Evolutionary conservation across 2,888 invertebrate genomes (phyloP), one percentile per base, ranked within the genome.

Genomic region (Elegia similella): DNA sequence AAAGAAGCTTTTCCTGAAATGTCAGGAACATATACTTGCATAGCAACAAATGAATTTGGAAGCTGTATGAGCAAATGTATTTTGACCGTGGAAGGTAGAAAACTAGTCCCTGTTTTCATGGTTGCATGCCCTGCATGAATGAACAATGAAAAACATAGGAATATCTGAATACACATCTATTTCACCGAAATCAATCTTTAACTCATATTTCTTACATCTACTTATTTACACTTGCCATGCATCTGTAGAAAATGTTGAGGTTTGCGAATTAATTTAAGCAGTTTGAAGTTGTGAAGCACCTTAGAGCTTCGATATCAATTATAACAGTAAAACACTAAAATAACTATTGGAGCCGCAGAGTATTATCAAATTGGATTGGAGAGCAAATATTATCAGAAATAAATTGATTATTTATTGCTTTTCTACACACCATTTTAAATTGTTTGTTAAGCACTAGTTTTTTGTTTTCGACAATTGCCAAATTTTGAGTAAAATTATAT

Each of bases 1-100:
- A 93, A 94, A 64, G 97, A 98, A 93, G 97, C 97, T 55, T 97
- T 97, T 75, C 96, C 97, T 12, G 98, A 98, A 93, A 96, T 98
- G 92, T 94, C 96, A 72, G 98, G 98, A 59, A 94, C 93, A 78
- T 98, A 98, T 81, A 94, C 94, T 60, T 98, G 98, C 82, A 93
- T 93, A 72, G 98, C 97, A 53, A 92, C 93, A 55, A 98, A 98
- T 87, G 93, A 95, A 72, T 93, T 95, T 71, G 99, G 99, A 68
- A 95, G 95, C 92, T 95, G 95, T 72, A 92, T 94, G 78, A 96
- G 95, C 75, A 94, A 95, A 78, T 93, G 96, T 76, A 92, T 94
- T 65, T 93, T 98, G 62, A 92, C 94, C 72, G 95, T 98, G 69
- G 97, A 97, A 95, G 96, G 96, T 96, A 94, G 85, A 69, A 60